Base-by-base conservation (phyloP, 2,113 vertebrate genomes). In the Donacobius atricapilla region DNA sequence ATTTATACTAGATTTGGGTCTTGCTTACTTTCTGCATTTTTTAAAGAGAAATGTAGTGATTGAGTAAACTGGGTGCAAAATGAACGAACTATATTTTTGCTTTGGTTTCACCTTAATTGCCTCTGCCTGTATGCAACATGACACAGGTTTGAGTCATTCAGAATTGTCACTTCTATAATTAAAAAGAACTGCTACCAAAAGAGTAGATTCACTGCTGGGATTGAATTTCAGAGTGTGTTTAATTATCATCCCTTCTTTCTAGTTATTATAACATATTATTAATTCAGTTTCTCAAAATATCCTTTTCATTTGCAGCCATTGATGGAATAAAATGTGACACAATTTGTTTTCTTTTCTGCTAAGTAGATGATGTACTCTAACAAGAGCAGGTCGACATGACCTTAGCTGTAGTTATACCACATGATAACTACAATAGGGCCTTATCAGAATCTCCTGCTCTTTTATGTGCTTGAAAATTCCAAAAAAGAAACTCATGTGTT, bases 271-370 rank as follows among this genome's bases (percentile, higher is more conserved):
- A 96, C 92, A 63, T 94, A 96, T 96, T 97, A 96, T 96, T 97
- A 98, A 97, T 97, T 90, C 75, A 58, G 76, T 95, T 96, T 83
- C 91, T 97, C 88, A 96, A 98, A 98, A 98, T 97, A 96, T 66
- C 90, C 84, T 79, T 96, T 97, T 96, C 90, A 93, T 96, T 98
- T 97, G 83, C 69, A 96, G 95, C 45, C 65, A 44, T 78, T 83
- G 89, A 97, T 96, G 91, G 87, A 97, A 97, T 94, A 97, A 98
- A 97, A 96, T 95, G 76, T 95, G 91, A 97, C 87, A 96, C 95
- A 95, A 96, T 97, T 97, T 97, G 94, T 97, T 98, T 98, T 98
- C 93, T 97, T 97, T 96, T 97, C 95, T 94, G 61, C 92, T 97
- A 92, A 94, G 95, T 87, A 97, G 97, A 97, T 95, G 95, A 96